phyloP scores from a whole-genome alignment of 92 coral and sea anemone species.

The Chrysogorgia sp. region DNA sequence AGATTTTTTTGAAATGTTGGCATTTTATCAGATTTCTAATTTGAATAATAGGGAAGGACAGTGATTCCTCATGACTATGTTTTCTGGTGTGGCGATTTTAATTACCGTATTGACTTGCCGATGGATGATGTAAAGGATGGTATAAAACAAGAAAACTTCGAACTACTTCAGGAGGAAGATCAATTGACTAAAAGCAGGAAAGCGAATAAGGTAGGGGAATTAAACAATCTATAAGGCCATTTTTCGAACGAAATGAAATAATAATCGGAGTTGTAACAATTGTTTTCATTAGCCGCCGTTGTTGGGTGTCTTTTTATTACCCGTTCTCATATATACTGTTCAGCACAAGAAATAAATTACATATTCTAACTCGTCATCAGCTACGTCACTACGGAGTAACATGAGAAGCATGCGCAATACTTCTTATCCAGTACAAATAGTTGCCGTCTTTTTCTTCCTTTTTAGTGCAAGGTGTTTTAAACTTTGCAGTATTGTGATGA shows the following conservation, averaged over 20 bases:
- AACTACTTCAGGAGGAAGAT: conserved; percentile 72
- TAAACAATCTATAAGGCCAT: neutral
- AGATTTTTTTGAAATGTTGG: neutral
- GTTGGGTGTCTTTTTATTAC: too few relatives aligned
- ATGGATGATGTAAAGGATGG: conserved; percentile 90
- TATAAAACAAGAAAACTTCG: conserved; percentile 81
- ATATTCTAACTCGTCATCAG: conserved; percentile 25
- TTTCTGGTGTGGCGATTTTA: conserved; percentile 99
- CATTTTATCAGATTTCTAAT: conserved; percentile 2
- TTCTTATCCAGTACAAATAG: conserved; percentile 26
- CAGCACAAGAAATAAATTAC: too few relatives aligned
- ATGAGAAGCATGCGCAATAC: conserved; percentile 43
- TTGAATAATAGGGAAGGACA: conserved; percentile 77
- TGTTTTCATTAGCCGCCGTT: too few relatives aligned
- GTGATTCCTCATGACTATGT: conserved; percentile 92
- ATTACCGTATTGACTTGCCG: conserved; percentile 91
- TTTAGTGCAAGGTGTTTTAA: too few relatives aligned
- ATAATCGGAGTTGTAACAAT: too few relatives aligned
- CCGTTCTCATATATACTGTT: too few relatives aligned
- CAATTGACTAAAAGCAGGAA: conserved; percentile 77
- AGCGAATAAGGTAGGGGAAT: conserved; percentile 68
- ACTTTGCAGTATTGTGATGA: too few relatives aligned
- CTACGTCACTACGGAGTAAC: conserved; percentile 37
- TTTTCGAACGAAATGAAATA: too few relatives aligned
- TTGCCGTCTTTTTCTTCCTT: too few relatives aligned